These are phyloP conservation scores for Drosophila crucigera DNA, from an alignment of 2,888 invertebrate genomes.

Conservation along the genomic window DNA sequence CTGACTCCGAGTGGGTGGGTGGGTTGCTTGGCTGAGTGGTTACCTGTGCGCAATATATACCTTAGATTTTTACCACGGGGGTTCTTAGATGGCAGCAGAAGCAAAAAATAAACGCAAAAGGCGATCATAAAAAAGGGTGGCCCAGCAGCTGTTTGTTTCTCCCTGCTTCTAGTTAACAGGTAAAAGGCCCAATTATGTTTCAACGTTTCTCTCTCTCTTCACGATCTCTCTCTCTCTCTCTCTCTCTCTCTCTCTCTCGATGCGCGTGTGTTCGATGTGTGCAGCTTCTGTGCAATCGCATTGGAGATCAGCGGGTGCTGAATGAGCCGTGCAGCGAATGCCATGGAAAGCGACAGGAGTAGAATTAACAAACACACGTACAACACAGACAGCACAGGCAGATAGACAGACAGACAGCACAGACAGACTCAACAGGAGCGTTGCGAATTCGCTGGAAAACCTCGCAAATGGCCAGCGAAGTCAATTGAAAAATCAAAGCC, in stretches of 20 bases:
- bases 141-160: constrained; percentile 3
- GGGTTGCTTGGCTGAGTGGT: neutral
- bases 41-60: neutral
- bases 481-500: constrained; percentile 30
- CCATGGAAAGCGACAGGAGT: constrained; percentile 55
- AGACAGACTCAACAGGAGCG: constrained; percentile 41
- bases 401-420: neutral
- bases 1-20: constrained; percentile 14
- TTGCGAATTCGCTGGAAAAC: constrained; percentile 54
- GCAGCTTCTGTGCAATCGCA: constrained; percentile 54
- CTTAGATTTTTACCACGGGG: neutral
- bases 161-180: neutral
- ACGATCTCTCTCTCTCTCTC: neutral
- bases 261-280: constrained; percentile 44
- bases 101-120: neutral
- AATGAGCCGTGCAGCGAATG: constrained; percentile 55
- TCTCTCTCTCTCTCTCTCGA: neutral
- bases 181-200: neutral
- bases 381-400: neutral
- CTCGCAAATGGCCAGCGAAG: constrained; percentile 11
- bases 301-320: constrained; percentile 67
- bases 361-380: constrained; percentile 7
- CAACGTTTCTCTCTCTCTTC: neutral
- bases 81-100: neutral
- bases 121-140: constrained; percentile 9